Evolutionary conservation across 2,797 vertebrate genomes (phyloP).

Genomic region (Kryptopterus vitreolus): DNA sequence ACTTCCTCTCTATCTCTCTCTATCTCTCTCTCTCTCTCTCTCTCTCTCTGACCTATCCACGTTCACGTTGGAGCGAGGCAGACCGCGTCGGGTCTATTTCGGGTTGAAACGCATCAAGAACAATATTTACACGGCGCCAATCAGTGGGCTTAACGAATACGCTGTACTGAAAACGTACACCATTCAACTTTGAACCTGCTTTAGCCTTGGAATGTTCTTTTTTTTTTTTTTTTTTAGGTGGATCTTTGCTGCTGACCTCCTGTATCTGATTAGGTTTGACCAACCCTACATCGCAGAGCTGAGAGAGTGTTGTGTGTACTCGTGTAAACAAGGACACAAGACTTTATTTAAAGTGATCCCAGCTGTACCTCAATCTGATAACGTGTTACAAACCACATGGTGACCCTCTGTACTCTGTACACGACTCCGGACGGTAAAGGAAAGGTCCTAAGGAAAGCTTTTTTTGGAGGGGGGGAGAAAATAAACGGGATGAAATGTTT

Average conservation of each 20-base stretch:
- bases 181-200: slow-evolving; percentile 59
- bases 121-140: slow-evolving; percentile 48
- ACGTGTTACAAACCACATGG: neutral
- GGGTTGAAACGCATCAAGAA: slow-evolving; percentile 36
- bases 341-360: slow-evolving; percentile 58
- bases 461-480: neutral
- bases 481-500: neutral
- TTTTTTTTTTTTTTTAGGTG: slow-evolving; percentile 18
- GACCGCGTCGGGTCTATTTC: slow-evolving; percentile 35
- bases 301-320: slow-evolving; percentile 33
- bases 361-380: slow-evolving; percentile 29
- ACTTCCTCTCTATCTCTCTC: too few relatives aligned
- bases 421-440: neutral
- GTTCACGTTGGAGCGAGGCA: neutral
- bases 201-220: slow-evolving; percentile 39
- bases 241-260: slow-evolving; percentile 62
- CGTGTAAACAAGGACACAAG: slow-evolving; percentile 52
- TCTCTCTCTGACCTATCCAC: slow-evolving; percentile 58
- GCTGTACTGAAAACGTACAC: slow-evolving; percentile 15
- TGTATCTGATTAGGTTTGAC: slow-evolving; percentile 56
- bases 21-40: too few relatives aligned
- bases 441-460: neutral
- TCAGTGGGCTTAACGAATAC: slow-evolving; percentile 24
- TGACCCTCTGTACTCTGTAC: neutral
- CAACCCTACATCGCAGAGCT: slow-evolving; percentile 56